A percentile compares a stretch with the other conserved stretches of the same genome.
These are phyloP conservation scores for Nudaria mundana DNA, from an alignment of 2,888 invertebrate genomes.

Conservation along the genomic window DNA sequence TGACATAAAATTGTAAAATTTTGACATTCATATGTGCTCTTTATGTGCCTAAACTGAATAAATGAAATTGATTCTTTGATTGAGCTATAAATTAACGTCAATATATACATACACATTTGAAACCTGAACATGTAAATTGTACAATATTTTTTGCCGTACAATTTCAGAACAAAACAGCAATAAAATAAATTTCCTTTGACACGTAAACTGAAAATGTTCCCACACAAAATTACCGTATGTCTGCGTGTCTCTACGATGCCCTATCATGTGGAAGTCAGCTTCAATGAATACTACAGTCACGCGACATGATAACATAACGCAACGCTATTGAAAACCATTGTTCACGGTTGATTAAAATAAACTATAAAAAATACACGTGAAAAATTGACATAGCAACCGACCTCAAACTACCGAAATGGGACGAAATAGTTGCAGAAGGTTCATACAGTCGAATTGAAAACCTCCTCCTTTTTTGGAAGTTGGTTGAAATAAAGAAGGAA, in stretches of 20 bases:
- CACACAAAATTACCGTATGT: constrained; percentile 22
- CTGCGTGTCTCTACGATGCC: constrained; percentile 26
- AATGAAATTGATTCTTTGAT: too few species aligned
- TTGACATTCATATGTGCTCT: too few species aligned
- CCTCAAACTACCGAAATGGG: constrained; percentile 14
- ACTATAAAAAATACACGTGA: too few species aligned
- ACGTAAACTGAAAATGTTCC: constrained; percentile 10
- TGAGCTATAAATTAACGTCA: too few species aligned
- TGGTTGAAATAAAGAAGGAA: too few species aligned
- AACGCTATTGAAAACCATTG: constrained; percentile 31
- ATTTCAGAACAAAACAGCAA: constrained; percentile 1
- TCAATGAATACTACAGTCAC: constrained; percentile 26
- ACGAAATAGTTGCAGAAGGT: too few species aligned
- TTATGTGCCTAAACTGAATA: too few species aligned
- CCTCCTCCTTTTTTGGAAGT: too few species aligned
- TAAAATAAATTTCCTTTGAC: constrained; percentile 1
- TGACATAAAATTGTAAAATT: too few species aligned
- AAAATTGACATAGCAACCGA: constrained; percentile 22
- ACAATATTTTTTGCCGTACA: constrained; percentile 4
- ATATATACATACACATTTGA: neutral
- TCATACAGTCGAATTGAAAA: too few species aligned
- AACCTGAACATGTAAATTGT: neutral
- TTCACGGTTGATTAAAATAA: too few species aligned
- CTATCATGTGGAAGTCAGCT: constrained; percentile 18
- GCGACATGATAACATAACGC: constrained; percentile 30